Conservation (phyloP, 2,113 vertebrate genomes). For the Hylia prasina region DNA sequence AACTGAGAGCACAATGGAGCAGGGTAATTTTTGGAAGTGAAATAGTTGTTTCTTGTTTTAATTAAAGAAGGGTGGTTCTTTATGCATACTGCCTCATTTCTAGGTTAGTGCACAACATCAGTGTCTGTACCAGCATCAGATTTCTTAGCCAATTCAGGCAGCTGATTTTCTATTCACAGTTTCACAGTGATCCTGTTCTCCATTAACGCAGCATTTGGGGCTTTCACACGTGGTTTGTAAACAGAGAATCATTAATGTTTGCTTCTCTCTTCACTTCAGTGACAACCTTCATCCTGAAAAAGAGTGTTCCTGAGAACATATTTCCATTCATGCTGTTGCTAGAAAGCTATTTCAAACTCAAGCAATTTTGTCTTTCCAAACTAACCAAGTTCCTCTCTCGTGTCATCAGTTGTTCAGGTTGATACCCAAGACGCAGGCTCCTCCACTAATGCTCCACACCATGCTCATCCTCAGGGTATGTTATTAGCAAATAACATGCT, state of each 20-base stretch:
- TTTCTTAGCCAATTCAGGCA: background rate
- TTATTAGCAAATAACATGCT: background rate
- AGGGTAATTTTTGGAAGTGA: background rate
- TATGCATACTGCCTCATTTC: background rate
- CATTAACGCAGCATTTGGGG: background rate
- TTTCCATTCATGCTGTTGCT: background rate
- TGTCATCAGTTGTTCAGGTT: background rate
- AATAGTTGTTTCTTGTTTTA: background rate
- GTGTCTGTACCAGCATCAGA: background rate
- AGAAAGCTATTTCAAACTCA: background rate
- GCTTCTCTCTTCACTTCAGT: background rate
- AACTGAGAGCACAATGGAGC: background rate
- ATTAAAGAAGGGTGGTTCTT: background rate
- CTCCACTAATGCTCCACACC: background rate
- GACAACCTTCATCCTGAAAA: background rate
- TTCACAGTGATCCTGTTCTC: background rate
- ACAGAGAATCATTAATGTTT: background rate
- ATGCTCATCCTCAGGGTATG: background rate
- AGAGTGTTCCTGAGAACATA: background rate
- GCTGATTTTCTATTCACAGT: background rate
- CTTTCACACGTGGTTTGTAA: background rate
- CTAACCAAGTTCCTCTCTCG: background rate
- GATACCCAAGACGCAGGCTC: background rate
- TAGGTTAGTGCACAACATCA: background rate
- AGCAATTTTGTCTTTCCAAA: background rate